Conservation (phyloP, 2,888 invertebrate species). For the Eristalis arbustorum region DNA sequence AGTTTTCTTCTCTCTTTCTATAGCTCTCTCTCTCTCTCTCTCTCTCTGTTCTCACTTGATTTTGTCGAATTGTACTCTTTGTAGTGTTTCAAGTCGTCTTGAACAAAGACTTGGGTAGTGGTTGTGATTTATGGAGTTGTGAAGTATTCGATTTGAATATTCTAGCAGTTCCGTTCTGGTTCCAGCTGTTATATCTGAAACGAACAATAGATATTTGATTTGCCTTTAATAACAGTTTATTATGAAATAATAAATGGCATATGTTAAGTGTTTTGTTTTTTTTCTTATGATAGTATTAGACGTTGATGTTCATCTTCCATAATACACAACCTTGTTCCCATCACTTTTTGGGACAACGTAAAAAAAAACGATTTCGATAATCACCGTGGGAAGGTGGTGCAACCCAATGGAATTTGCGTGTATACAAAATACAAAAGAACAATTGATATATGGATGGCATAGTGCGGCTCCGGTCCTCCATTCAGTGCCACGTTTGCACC, state of each 20-base stretch:
- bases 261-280: not conserved
- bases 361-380: not conserved
- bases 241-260: constrained; percentile 14
- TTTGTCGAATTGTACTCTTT: constrained; percentile 13
- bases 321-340: not conserved
- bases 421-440: not conserved
- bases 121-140: constrained; percentile 28
- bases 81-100: constrained; percentile 34
- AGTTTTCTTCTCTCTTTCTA: not conserved
- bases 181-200: constrained; percentile 66
- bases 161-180: constrained; percentile 55
- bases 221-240: constrained; percentile 24
- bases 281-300: not conserved
- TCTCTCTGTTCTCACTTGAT: not conserved
- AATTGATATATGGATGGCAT: not conserved
- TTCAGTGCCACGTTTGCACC: too few relatives aligned
- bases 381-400: not conserved
- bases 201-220: constrained; percentile 61
- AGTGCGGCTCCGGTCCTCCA: too few relatives aligned
- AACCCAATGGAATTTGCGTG: not conserved
- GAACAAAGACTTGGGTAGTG: constrained; percentile 43
- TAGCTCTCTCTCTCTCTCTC: not conserved
- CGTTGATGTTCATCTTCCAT: not conserved
- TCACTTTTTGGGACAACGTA: constrained; percentile 16
- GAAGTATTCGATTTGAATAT: constrained; percentile 11